phyloP scores from a whole-genome alignment of 2,888 invertebrate species.

The Drosophila conformis region DNA sequence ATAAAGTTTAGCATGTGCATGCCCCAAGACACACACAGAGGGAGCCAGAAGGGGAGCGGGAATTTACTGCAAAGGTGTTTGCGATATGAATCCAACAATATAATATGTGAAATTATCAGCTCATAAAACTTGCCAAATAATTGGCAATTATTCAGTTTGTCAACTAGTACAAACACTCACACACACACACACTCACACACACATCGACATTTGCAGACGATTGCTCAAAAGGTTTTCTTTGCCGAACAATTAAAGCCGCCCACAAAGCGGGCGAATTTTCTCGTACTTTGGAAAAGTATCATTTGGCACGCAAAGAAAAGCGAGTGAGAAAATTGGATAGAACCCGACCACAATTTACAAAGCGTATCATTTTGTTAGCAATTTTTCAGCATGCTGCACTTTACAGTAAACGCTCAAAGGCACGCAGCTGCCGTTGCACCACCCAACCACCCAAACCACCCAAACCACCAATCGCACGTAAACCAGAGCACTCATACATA shows the following conservation, averaged over 20 bases:
- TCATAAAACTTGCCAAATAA: conserved; percentile 76
- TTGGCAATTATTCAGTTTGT: conserved; percentile 80
- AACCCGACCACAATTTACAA: conserved; percentile 66
- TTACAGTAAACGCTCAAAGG: conserved; percentile 67
- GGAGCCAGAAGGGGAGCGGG: conserved; percentile 10
- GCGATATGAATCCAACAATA: conserved; percentile 60
- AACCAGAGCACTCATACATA: conserved; percentile 19
- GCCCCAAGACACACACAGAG: conserved; percentile 30
- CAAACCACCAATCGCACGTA: conserved; percentile 34
- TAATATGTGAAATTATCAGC: conserved; percentile 79
- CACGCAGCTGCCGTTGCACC: conserved; percentile 53
- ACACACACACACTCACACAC: conserved; percentile 30
- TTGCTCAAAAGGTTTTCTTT: conserved; percentile 56
- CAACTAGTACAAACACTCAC: conserved; percentile 56
- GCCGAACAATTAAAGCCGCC: conserved; percentile 69
- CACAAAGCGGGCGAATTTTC: conserved; percentile 35
- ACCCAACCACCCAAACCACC: conserved; percentile 8
- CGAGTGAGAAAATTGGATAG: conserved; percentile 74
- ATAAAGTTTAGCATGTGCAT: conserved; percentile 75
- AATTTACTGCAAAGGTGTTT: conserved; percentile 49
- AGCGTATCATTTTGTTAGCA: conserved; percentile 81
- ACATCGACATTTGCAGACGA: conserved; percentile 12
- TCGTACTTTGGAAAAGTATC: conserved; percentile 66
- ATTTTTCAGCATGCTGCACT: conserved; percentile 80
- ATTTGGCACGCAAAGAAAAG: conserved; percentile 79